Evolutionary conservation across 2,888 invertebrate genomes (phyloP).

Genomic region (Ischnus inquisitorius): DNA sequence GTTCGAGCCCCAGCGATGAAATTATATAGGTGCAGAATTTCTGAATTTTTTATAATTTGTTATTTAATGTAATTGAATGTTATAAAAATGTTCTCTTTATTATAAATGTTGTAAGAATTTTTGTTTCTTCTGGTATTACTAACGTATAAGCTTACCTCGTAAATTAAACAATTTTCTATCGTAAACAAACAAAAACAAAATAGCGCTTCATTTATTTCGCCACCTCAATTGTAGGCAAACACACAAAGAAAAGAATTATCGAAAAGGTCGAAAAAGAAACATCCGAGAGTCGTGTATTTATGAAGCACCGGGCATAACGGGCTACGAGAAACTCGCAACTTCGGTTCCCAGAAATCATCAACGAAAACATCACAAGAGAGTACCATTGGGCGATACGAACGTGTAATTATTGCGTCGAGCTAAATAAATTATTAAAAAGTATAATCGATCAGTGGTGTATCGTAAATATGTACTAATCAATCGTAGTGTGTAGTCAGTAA

Average conservation of each 20-base stretch:
- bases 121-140: conserved; percentile 83
- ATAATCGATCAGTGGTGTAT: conserved; percentile 27
- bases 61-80: conserved; percentile 84
- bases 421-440: conserved; percentile 29
- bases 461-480: conserved; percentile 13
- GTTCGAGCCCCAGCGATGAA: not conserved
- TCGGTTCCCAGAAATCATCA: conserved; percentile 20
- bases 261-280: not conserved
- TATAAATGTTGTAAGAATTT: conserved; percentile 82
- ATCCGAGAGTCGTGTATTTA: not conserved
- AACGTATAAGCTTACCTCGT: conserved; percentile 83
- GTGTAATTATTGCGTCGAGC: conserved; percentile 14
- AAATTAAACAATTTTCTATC: conserved; percentile 84
- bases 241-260: not conserved
- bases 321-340: not conserved
- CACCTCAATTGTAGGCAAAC: conserved; percentile 45
- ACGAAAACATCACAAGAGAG: conserved; percentile 12
- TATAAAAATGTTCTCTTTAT: conserved; percentile 83
- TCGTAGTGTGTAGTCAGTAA: conserved; percentile 32
- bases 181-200: conserved; percentile 68
- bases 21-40: conserved; percentile 56
- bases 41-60: conserved; percentile 84
- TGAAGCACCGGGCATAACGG: not conserved
- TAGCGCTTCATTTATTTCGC: conserved; percentile 71
- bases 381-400: conserved; percentile 38